phyloP scores from a whole-genome alignment of 2,113 vertebrate genomes.

The Xenotilapia longispinis region DNA sequence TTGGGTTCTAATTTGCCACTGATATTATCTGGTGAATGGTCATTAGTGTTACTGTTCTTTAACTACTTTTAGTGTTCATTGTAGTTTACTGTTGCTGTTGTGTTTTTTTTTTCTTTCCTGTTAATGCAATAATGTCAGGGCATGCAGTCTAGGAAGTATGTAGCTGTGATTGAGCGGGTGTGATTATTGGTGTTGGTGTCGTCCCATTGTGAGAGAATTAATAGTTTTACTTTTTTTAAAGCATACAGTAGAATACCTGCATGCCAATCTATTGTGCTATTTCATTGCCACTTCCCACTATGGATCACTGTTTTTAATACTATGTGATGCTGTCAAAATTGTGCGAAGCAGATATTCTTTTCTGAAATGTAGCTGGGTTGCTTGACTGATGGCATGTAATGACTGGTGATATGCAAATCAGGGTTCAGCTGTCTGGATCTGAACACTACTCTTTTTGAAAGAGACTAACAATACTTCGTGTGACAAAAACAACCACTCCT shows the following conservation, averaged over 20 bases:
- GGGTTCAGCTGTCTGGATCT: background rate
- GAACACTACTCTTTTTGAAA: background rate
- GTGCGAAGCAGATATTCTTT: background rate
- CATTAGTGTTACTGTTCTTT: background rate
- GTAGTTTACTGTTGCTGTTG: background rate
- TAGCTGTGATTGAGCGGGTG: background rate
- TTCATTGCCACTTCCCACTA: constrained; percentile 15
- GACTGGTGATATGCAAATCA: background rate
- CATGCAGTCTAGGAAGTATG: background rate
- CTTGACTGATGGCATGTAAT: background rate
- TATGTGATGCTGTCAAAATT: constrained; percentile 1
- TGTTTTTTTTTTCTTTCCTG: background rate
- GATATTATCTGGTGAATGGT: background rate
- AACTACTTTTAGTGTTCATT: background rate
- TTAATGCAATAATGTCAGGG: background rate
- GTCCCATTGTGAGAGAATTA: background rate
- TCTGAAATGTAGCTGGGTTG: background rate
- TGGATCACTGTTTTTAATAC: constrained; percentile 38
- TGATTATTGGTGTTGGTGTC: background rate
- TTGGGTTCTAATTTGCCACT: background rate
- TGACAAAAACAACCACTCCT: background rate
- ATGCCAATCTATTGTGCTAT: constrained; percentile 21
- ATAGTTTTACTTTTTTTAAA: constrained; percentile 30
- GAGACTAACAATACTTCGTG: background rate
- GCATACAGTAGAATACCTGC: constrained; percentile 19